Base-by-base conservation (phyloP, 2,888 invertebrate species). In the Heliconius cydno region DNA sequence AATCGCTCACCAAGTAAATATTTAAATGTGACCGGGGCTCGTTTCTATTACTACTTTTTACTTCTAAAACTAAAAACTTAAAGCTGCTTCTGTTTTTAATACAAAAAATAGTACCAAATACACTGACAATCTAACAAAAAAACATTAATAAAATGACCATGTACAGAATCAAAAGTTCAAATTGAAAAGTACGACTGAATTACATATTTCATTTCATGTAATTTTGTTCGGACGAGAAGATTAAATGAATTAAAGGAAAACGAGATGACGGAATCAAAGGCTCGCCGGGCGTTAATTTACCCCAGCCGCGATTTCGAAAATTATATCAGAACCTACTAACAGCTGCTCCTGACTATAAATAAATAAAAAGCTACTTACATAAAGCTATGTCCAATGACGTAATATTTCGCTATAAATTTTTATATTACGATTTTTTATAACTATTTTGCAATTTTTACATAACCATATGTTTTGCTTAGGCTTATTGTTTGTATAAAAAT, bases 241-340 rank as follows among this genome's bases (percentile, higher is more conserved):
- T 85, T 84, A 84, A 84, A 83, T 81, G 81, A 84, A 85, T 85
- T 85, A 85, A 84, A 85, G 82, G 80, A 81, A 84, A 84, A 82
- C 79, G 83, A 83, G 79, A 70, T 72, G 80, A 74, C 79, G 81
- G 81, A 85, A 85, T 86, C 85, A 85, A 84, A 84, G 81, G 82
- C 80, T 82, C 74, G 73, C 76, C 78, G 71, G 79, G 82, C 82
- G 81, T 83, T 84, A 84, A 85, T 83, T 84, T 81, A 72, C 83
- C 77, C 82, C n/a, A 76, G 80, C 80, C 77, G 70, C 80, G 78
- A 83, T 83, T 82, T 83, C 77, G 38, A 77, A 82, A 83, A 83
- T 84, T 80, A 80, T 82, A 82, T 83, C 79, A 80, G 79, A 52
- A 77, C 77, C 79, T 76, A 75, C 68, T 81, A 65, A 72, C 76